Percentiles rank a stretch among this genome's conserved stretches.
Evolutionary conservation across 2,797 vertebrate species (phyloP).

Genomic region (Rhynchotus rufescens): DNA sequence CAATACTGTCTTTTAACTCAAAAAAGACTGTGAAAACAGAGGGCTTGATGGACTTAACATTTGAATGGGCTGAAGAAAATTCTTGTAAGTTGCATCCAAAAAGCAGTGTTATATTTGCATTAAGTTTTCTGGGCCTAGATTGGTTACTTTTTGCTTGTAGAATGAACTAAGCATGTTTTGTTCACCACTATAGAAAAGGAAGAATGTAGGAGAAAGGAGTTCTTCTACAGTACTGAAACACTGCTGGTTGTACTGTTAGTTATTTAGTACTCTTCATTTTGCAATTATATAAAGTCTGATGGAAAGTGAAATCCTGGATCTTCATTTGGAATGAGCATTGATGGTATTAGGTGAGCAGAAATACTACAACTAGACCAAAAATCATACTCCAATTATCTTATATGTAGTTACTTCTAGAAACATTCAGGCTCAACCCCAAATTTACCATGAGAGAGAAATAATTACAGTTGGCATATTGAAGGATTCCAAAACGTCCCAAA

Average conservation of each 20-base stretch:
- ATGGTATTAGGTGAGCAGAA: not conserved
- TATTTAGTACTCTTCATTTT: not conserved
- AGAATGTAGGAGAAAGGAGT: not conserved
- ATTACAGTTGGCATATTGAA: not conserved
- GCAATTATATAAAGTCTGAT: not conserved
- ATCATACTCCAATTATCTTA: not conserved
- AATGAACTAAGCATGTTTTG: not conserved
- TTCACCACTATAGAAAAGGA: not conserved
- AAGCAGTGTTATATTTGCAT: not conserved
- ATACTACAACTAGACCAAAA: not conserved
- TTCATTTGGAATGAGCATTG: not conserved
- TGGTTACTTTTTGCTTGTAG: not conserved
- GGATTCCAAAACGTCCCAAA: not conserved
- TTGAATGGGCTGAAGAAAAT: not conserved
- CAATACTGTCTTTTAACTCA: not conserved
- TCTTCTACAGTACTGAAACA: not conserved
- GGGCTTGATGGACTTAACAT: not conserved
- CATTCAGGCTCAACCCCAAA: not conserved
- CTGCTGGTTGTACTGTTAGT: not conserved
- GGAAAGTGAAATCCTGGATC: not conserved
- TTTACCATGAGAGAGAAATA: slow-evolving; percentile 7
- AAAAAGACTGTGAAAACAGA: not conserved
- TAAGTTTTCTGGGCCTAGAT: not conserved
- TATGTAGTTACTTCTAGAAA: not conserved
- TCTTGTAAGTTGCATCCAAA: not conserved